Base-by-base conservation (phyloP, 2,113 vertebrate genomes). In the Ptychochromis oligacanthus region DNA sequence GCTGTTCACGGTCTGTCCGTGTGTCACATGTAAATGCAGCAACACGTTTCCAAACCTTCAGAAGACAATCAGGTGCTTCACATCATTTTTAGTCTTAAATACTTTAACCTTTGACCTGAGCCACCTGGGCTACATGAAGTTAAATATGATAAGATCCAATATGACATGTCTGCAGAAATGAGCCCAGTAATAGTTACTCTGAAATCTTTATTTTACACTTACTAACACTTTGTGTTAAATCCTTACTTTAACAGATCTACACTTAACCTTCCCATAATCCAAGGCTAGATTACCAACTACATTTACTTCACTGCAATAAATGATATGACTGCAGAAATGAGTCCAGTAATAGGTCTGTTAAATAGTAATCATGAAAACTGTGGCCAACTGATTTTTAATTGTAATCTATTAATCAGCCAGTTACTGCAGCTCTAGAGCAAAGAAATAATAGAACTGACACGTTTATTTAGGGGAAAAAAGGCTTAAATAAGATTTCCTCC, bases 281-380 rank as follows among this genome's bases (percentile, higher is more conserved):
- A 40, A 40, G 38, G 38, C 8, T 11, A 40, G 38, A 40, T 40
- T 40, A 40, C 8, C 38, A 9, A 54, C 17, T 61, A 28, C 17
- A 0, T 20, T 2, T 1, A 34, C 34, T 36, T 4, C 34, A 36
- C 5, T 36, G 4, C 34, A 36, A 6, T 36, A 36, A 36, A 36
- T 28, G 0, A 34, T 28, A n/a, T n/a, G n/a, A n/a, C 0, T 7
- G 11, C 34, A 64, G 34, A n/a, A 12, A 62, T 2, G 60, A 22
- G 34, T 2, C 38, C 20, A 40, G 20, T 14, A 31, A 62, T 40
- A 14, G 34, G 5, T 62, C 18, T 7, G 31, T n/a, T 34, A n/a
- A 31, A 31, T 1, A 36, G 2, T 13, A 31, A 61, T 61, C 31
- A 61, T 7, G 18, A n/a, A 61, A 61, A n/a, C 59, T 0, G 18